Conservation (phyloP, 2,888 invertebrate genomes). For the Scaptomyza parva region DNA sequence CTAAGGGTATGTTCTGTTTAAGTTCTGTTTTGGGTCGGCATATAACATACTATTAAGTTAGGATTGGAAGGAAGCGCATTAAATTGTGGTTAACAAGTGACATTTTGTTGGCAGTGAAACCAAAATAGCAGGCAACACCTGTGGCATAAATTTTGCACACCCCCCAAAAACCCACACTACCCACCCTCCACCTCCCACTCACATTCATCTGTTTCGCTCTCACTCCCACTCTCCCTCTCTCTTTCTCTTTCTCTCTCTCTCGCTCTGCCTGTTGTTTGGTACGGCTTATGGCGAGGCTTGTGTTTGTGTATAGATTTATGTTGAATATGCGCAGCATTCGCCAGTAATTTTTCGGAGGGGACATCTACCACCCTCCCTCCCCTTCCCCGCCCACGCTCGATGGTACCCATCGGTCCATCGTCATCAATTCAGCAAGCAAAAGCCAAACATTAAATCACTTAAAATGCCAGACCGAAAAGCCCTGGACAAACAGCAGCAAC, state of each 20-base stretch:
- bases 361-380: slow-evolving; percentile 4
- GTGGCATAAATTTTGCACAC: slow-evolving; percentile 66
- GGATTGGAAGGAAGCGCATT: slow-evolving; percentile 47
- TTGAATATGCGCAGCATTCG: slow-evolving; percentile 73
- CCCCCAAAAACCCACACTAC: background rate
- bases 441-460: slow-evolving; percentile 81
- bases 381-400: background rate
- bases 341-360: slow-evolving; percentile 50
- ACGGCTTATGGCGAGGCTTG: slow-evolving; percentile 9
- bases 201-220: background rate
- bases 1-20: too few species aligned
- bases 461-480: slow-evolving; percentile 73
- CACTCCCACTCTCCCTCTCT: background rate
- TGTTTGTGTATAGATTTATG: slow-evolving; percentile 66
- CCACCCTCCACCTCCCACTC: background rate
- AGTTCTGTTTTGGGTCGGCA: too few species aligned
- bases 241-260: slow-evolving; percentile 1
- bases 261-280: too few species aligned
- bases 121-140: slow-evolving; percentile 56
- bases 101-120: slow-evolving; percentile 10
- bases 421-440: slow-evolving; percentile 62
- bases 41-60: slow-evolving; percentile 57
- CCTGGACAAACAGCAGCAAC: slow-evolving; percentile 62
- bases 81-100: slow-evolving; percentile 58
- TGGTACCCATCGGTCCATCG: slow-evolving; percentile 18